phyloP scores from a whole-genome alignment of 2,797 vertebrate species.

The Calcarius lapponicus region DNA sequence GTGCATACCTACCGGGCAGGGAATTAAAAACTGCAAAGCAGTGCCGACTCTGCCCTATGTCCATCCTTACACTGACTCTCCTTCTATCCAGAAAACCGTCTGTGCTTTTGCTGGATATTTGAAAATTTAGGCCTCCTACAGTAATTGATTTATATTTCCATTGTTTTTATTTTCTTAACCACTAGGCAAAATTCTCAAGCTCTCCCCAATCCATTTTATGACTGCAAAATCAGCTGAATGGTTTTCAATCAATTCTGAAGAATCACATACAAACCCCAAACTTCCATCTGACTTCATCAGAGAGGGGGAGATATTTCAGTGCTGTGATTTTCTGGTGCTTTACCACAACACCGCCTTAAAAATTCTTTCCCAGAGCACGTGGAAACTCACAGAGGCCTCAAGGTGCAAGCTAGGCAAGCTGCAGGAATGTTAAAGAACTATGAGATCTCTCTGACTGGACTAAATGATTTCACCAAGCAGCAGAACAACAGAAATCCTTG shows the following conservation, averaged over 20 bases:
- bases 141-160: background rate
- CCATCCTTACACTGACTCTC: background rate
- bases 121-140: background rate
- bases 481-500: too few species aligned
- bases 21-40: background rate
- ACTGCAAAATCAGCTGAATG: background rate
- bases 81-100: background rate
- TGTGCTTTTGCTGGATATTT: background rate
- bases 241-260: background rate
- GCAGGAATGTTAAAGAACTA: too few species aligned
- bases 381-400: too few species aligned
- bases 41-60: background rate
- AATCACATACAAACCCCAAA: too few species aligned
- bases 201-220: accelerated
- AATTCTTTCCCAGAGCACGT: too few species aligned
- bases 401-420: too few species aligned
- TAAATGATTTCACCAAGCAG: too few species aligned
- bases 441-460: too few species aligned
- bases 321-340: too few species aligned
- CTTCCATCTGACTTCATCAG: background rate
- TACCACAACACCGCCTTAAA: too few species aligned
- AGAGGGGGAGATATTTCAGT: background rate
- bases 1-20: background rate
- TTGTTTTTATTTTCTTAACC: accelerated
- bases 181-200: too few species aligned